Evolutionary conservation across 2,888 invertebrate genomes (phyloP).

Genomic region (Panzeria rudis): DNA sequence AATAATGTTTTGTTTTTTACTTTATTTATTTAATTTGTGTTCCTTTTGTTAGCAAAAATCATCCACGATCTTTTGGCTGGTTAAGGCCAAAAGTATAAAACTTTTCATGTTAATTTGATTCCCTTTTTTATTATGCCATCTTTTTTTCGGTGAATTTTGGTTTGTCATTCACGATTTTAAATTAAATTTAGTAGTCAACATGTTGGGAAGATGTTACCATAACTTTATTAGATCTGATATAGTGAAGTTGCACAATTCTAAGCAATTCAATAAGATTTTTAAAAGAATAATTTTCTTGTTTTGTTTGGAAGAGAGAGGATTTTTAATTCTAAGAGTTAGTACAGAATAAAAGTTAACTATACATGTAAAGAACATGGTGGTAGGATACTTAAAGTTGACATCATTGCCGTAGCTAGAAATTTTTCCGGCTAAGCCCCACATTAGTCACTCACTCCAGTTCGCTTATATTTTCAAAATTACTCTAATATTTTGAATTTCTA

Average conservation of each 20-base stretch:
- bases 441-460: no score
- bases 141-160: slow-evolving; percentile 22
- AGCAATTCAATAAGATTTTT: slow-evolving; percentile 24
- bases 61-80: slow-evolving; percentile 64
- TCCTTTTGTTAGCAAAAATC: slow-evolving; percentile 29
- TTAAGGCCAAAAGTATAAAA: slow-evolving; percentile 70
- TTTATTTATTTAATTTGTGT: slow-evolving; percentile 32
- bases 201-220: slow-evolving; percentile 43
- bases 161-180: slow-evolving; percentile 54
- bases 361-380: not conserved
- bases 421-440: no score
- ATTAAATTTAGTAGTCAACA: slow-evolving; percentile 47
- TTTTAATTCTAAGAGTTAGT: not conserved
- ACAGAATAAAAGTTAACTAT: not conserved
- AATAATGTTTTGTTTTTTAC: slow-evolving; percentile 3
- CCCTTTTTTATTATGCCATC: slow-evolving; percentile 49
- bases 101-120: slow-evolving; percentile 68
- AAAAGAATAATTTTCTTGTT: not conserved
- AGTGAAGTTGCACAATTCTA: slow-evolving; percentile 31
- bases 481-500: no score
- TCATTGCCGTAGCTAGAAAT: no score
- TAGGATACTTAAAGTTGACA: no score
- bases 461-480: no score
- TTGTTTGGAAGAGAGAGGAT: not conserved
- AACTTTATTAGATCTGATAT: slow-evolving; percentile 47